Evolutionary conservation across 2,797 vertebrate species (phyloP), one percentile per base, ranked within the genome.

Genomic region (Girardinus metallicus): DNA sequence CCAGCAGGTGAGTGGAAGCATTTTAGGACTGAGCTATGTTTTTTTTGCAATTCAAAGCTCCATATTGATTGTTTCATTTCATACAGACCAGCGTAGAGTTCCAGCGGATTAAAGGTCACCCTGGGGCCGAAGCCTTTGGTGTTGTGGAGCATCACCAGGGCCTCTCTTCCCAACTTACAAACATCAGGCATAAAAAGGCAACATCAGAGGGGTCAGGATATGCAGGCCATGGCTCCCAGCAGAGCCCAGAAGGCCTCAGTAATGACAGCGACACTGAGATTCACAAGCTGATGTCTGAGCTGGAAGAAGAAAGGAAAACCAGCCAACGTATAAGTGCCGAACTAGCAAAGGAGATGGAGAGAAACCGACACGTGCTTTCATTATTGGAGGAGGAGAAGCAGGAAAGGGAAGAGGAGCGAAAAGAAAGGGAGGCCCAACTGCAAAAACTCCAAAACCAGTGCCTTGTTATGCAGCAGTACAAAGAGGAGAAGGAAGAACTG

Each of bases 401-500:
- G 34, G 74, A 82, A 41, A 92, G 95, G 8, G 91, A 96, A 74
- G 91, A 87, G 36, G 95, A 97, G 72, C 91, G 76, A 79, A 83
- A 79, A 10, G 91, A 93, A 83, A 90, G 91, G 78, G 93, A 96
- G 51, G 74, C 80, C 18, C 93, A 91, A 76, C 86, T 97, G 51
- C 91, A 86, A 23, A 87, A 82, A 72, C 83, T 94, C 70, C 94
- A 96, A 82, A 88, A 81, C 71, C 92, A 92, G 83, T 93, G 92
- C 51, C 92, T 90, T 77, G 95, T 96, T 85, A 88, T 93, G 53
- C 94, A 94, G 73, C 88, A 47, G 76, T 93, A 93, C 80, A 96
- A 96, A 86, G 87, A 85, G 5, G 97, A 97, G 83, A 96, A 97
- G 73, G 94, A 96, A 73, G 85, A 81, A 21, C 92, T 96, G 41